Base-by-base conservation (phyloP, 2,888 invertebrate species). In the Heliconius ismenius region DNA sequence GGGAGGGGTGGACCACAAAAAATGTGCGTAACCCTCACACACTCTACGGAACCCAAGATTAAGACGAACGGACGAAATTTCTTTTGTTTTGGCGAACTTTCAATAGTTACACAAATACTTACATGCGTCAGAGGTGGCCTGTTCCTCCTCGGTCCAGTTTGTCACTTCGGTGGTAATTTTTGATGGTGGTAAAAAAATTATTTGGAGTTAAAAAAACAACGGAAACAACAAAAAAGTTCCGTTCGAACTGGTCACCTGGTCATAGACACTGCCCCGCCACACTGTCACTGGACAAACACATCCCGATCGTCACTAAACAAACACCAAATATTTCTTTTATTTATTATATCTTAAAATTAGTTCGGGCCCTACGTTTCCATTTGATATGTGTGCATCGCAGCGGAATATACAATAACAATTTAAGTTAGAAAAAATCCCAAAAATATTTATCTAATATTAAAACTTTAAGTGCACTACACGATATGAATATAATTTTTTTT, bases 111-210 rank as follows among this genome's bases (percentile, higher is more conserved):
- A 0, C 26, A 3, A 28, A 73, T 91, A 94, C 93, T 93, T 81
- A 94, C 93, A 94, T 94, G 90, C 93, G 93, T 93, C 93, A 93
- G 93, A 91, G 91, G 93, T 89, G 92, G 92, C 88, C 90, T 91
- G 89, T 84, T 91, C 93, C 89, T 91, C 93, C 88, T 93, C 93
- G 90, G 91, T 93, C 93, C 93, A 94, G 93, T 92, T 93, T 92
- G 93, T 92, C 91, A 94, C 92, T 91, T 93, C 86, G 93, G 93
- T 91, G 90, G 92, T 91, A 94, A 94, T 94, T 93, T 93, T 93
- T 78, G 83, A 78, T 43, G 67, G 67, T 24, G 77, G 80, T 81
- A 81, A 80, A 81, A 81, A 77, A 78, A 79, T 89, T 86, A 86
- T 88, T 24, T 43, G 39, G 39, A 24, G 15, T 67, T 7, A 43